Evolutionary conservation across 2,888 invertebrate species (phyloP), one percentile per base, ranked within the genome.

Genomic region (Drosophila subsilvestris): DNA sequence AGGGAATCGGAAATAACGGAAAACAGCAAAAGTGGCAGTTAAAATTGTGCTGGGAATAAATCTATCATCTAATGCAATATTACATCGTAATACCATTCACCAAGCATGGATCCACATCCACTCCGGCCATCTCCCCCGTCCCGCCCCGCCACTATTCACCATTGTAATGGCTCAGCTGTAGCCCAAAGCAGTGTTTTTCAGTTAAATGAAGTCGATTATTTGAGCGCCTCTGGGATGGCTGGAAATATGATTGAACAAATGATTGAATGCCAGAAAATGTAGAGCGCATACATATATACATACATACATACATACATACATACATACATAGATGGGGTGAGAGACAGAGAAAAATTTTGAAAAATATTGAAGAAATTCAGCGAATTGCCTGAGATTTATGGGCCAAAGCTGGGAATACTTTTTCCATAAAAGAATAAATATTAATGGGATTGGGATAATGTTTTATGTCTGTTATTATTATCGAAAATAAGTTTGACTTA

Each of bases 31-130:
- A 83, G 83, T 83, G 80, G 74, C 86, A 82, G 86, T 79, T 84
- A 82, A 89, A 87, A 85, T 89, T 89, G 90, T 83, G 79, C 79
- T 87, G 89, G 88, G 89, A 89, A 89, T 87, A 88, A 80, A 85
- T 85, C 85, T 66, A 88, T 88, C 83, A 88, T 86, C 88, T 84
- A 86, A 88, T 79, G 83, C 75, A 84, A 84, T 83, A 83, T 83
- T 83, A 83, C 76, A 78, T 62, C 87, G 81, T 82, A 86, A 85
- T 87, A 76, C 73, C 79, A 70, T 72, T 79, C 70, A 55, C 73
- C 65, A 70, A 63, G 51, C 47, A 49, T n/a, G 22, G 14, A 25
- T n/a, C 8, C 14, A 25, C 49, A 67, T 17, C 49, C 58, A 44
- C 48, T 12, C 32, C 32, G 32, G 32, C 32, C 10, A 32, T 12